A percentile compares a stretch with the other conserved stretches of the same genome.
Evolutionary conservation across 2,113 vertebrate genomes (phyloP).

Genomic region (Chloropsis hardwickii): DNA sequence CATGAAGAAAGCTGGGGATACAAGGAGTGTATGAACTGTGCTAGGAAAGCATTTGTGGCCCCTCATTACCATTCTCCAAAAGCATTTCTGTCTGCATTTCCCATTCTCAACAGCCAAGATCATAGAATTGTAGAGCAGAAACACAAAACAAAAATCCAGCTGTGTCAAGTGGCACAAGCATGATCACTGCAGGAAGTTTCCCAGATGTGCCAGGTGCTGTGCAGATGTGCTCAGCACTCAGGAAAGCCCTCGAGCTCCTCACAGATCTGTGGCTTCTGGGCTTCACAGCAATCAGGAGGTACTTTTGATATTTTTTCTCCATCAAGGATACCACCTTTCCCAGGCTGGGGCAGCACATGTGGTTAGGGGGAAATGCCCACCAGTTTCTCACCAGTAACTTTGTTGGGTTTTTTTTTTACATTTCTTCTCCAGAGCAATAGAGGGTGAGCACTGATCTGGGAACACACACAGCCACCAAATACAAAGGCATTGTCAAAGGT

Average conservation of each 20-base stretch:
- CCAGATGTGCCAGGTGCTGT: background rate
- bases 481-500: background rate
- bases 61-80: background rate
- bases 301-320: background rate
- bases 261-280: background rate
- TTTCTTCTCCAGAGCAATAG: background rate
- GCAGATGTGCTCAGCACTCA: background rate
- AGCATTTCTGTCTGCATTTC: background rate
- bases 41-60: background rate
- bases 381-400: background rate
- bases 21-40: background rate
- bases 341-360: background rate
- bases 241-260: background rate
- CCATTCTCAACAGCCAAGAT: background rate
- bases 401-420: background rate
- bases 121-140: background rate
- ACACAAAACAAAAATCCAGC: background rate
- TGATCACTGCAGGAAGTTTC: background rate
- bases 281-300: background rate
- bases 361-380: background rate
- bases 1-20: background rate
- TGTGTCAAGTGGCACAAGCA: background rate
- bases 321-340: background rate
- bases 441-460: background rate
- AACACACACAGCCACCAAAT: background rate